phyloP scores from a whole-genome alignment of 2,113 vertebrate genomes.

The Grantiella picta region DNA sequence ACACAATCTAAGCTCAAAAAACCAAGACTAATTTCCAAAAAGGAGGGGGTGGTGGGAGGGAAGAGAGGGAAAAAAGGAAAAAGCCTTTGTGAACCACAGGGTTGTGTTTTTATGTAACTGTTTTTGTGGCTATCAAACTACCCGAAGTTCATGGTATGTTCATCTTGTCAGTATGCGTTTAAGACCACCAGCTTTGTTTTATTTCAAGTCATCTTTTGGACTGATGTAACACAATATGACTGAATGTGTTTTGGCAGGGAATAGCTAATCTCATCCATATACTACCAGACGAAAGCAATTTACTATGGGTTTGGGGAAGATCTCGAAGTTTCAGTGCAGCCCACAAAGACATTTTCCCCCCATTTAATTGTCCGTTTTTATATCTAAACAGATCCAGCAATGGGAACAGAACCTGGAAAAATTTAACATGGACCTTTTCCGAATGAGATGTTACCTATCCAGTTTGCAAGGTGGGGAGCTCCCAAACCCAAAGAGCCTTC shows the following conservation, averaged over 20 bases:
- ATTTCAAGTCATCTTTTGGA: conserved; percentile 25
- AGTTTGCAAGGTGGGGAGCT: conserved; percentile 94
- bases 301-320: not conserved
- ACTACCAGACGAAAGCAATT: conserved; percentile 10
- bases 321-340: not conserved
- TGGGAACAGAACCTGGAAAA: conserved; percentile 98
- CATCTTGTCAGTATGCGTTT: not conserved
- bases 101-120: not conserved
- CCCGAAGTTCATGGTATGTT: not conserved
- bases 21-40: not conserved
- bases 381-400: conserved; percentile 87
- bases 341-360: not conserved
- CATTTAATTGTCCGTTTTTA: conserved; percentile 5
- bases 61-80: not conserved
- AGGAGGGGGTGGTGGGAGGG: not conserved
- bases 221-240: not conserved
- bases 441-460: conserved; percentile 93
- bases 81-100: not conserved
- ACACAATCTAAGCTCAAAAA: not conserved
- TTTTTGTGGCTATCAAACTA: conserved; percentile 14
- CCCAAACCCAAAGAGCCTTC: conserved; percentile 93
- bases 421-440: conserved; percentile 94
- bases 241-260: not conserved
- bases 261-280: conserved; percentile 2
- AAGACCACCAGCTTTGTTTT: conserved; percentile 40